Percentiles rank a stretch among this genome's conserved stretches.
These are phyloP conservation scores for Cyphomyrus discorhynchus DNA, from an alignment of 2,113 vertebrate genomes.

Conservation along the genomic window DNA sequence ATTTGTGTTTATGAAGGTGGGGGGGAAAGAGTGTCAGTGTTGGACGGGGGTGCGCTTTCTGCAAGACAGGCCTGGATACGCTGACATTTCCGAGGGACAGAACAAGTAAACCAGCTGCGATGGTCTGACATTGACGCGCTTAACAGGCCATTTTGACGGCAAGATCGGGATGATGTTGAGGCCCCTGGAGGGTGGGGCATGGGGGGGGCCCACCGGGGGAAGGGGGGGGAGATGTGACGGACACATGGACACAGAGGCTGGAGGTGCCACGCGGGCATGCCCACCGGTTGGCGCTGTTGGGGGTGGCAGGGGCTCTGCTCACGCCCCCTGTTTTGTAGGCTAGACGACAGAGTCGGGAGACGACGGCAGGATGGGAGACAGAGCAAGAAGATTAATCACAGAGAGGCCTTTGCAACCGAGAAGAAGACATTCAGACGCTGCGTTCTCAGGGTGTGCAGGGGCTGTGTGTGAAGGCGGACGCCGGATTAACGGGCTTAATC, in stretches of 20 bases:
- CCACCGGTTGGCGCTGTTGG: constrained; percentile 69
- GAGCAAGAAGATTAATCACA: constrained; percentile 55
- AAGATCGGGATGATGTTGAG: neutral
- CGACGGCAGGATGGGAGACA: constrained; percentile 41
- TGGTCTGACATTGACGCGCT: neutral
- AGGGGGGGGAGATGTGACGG: constrained; percentile 8
- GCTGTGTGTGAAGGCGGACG: neutral
- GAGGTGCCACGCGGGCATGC: constrained; percentile 51
- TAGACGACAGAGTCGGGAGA: constrained; percentile 44
- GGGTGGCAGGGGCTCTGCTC: constrained; percentile 56
- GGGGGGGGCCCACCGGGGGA: neutral
- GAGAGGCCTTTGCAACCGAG: constrained; percentile 15
- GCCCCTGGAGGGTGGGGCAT: neutral
- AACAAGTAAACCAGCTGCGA: neutral
- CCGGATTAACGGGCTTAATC: neutral
- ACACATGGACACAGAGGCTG: constrained; percentile 30
- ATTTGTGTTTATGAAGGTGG: neutral
- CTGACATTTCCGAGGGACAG: neutral
- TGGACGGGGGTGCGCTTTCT: neutral
- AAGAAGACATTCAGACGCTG: neutral
- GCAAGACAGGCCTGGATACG: neutral
- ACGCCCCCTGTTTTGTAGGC: constrained; percentile 60
- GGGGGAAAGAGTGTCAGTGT: no score
- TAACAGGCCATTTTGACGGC: neutral
- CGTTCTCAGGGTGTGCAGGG: neutral